Conservation (phyloP, 2,888 invertebrate species). For the Rhamphomyia laevipes region DNA sequence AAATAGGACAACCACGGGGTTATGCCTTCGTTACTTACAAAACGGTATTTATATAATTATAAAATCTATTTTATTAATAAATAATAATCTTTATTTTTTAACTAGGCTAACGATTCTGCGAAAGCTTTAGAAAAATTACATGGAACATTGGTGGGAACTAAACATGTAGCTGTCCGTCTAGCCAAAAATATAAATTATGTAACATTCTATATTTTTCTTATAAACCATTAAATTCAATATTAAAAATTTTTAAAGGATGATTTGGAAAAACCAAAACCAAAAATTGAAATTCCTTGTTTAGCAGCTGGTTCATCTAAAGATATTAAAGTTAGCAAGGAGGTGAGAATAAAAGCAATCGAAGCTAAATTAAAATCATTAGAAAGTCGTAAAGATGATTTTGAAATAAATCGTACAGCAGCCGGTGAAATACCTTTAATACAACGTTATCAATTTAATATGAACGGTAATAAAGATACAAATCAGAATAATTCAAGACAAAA, state of each 20-base stretch:
- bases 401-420: slow-evolving; percentile 57
- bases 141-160: slow-evolving; percentile 61
- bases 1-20: slow-evolving; percentile 79
- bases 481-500: not conserved
- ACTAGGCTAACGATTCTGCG: slow-evolving; percentile 46
- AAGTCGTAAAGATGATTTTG: slow-evolving; percentile 55
- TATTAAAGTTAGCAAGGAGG: slow-evolving; percentile 57
- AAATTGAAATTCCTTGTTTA: slow-evolving; percentile 64
- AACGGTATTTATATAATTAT: slow-evolving; percentile 24
- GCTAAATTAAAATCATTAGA: slow-evolving; percentile 76
- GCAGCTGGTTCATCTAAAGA: slow-evolving; percentile 48
- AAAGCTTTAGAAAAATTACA: slow-evolving; percentile 61
- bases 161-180: slow-evolving; percentile 66
- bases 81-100: slow-evolving; percentile 1
- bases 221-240: not conserved
- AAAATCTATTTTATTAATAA: not conserved
- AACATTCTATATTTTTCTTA: slow-evolving; percentile 22
- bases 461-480: slow-evolving; percentile 19
- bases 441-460: slow-evolving; percentile 49
- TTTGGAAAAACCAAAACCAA: slow-evolving; percentile 59
- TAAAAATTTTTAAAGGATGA: slow-evolving; percentile 49
- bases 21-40: slow-evolving; percentile 88
- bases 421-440: slow-evolving; percentile 54
- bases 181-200: slow-evolving; percentile 63
- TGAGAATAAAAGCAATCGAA: slow-evolving; percentile 79